Conservation (phyloP, 2,888 invertebrate species). For the Apomyelois bistriatella region DNA sequence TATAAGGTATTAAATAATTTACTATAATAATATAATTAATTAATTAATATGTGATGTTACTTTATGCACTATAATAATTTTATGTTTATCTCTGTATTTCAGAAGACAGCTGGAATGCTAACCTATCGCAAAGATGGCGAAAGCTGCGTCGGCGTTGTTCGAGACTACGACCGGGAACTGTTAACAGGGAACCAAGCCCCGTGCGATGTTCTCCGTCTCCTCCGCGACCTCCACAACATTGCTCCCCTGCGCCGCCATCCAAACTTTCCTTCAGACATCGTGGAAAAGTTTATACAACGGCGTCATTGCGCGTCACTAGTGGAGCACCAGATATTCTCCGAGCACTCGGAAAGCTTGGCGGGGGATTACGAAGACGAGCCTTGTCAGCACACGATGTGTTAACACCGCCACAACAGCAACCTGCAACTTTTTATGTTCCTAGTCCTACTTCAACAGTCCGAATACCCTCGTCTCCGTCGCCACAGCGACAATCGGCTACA, state of each 20-base stretch:
- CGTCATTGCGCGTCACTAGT: slow-evolving; percentile 69
- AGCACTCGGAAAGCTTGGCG: slow-evolving; percentile 85
- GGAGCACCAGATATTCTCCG: slow-evolving; percentile 84
- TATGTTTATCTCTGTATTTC: slow-evolving; percentile 41
- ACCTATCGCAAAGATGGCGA: slow-evolving; percentile 87
- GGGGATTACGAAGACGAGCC: slow-evolving; percentile 83
- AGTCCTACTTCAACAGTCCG: slow-evolving; percentile 73
- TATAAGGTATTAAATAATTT: no score
- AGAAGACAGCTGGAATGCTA: slow-evolving; percentile 88
- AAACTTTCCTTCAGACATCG: slow-evolving; percentile 73
- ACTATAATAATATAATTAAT: no score
- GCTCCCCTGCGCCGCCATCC: slow-evolving; percentile 70
- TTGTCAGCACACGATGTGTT: slow-evolving; percentile 85
- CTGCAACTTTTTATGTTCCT: slow-evolving; percentile 86
- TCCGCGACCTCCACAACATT: slow-evolving; percentile 69
- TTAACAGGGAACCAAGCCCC: slow-evolving; percentile 75
- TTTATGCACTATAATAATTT: no score
- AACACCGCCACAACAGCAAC: slow-evolving; percentile 75
- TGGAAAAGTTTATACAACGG: slow-evolving; percentile 74
- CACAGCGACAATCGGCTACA: slow-evolving; percentile 56
- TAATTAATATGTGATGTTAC: no score
- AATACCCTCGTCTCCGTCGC: slow-evolving; percentile 65
- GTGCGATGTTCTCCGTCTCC: slow-evolving; percentile 80
- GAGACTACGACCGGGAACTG: slow-evolving; percentile 82
- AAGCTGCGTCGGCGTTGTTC: slow-evolving; percentile 85